These are phyloP conservation scores for Eulimnadia texana DNA, from an alignment of 1,140 invertebrate species.

Conservation along the genomic window DNA sequence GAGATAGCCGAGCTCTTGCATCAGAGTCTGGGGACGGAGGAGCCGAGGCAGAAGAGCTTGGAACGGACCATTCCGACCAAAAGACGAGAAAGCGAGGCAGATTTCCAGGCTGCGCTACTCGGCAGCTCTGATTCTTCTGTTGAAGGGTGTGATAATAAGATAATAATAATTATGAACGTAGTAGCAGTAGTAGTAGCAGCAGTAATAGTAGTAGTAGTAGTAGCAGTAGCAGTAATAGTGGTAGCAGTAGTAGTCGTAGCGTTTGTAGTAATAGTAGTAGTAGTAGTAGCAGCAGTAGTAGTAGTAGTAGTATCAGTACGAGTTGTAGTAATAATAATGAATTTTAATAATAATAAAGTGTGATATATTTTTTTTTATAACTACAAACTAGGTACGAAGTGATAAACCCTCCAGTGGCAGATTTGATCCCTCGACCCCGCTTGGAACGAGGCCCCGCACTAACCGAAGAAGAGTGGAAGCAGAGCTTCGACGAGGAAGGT, in stretches of 20 bases:
- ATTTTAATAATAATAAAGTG: neutral
- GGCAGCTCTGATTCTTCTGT: constrained; percentile 10
- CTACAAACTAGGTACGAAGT: constrained; percentile 43
- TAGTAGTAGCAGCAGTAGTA: no score
- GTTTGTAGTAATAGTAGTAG: no score
- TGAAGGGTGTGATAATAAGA: neutral
- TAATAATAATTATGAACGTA: no score
- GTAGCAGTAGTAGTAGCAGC: no score
- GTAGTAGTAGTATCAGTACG: no score
- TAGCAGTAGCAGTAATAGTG: no score
- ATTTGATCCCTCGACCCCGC: constrained; percentile 29
- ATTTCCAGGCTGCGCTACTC: constrained; percentile 27
- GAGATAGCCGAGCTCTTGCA: constrained; percentile 42
- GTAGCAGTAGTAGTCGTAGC: no score
- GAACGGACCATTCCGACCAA: constrained; percentile 19
- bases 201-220: no score
- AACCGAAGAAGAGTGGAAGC: constrained; percentile 60
- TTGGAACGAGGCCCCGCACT: constrained; percentile 47
- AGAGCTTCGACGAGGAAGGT: constrained; percentile 58
- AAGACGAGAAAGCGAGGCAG: constrained; percentile 24
- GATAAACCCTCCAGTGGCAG: constrained; percentile 38
- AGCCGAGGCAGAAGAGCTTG: constrained; percentile 27
- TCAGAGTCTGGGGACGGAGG: constrained; percentile 32
- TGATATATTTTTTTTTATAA: neutral
- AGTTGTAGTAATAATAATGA: neutral